These are phyloP conservation scores for Alexandromys fortis DNA, from an alignment of 2,113 vertebrate species.

Conservation along the genomic window DNA sequence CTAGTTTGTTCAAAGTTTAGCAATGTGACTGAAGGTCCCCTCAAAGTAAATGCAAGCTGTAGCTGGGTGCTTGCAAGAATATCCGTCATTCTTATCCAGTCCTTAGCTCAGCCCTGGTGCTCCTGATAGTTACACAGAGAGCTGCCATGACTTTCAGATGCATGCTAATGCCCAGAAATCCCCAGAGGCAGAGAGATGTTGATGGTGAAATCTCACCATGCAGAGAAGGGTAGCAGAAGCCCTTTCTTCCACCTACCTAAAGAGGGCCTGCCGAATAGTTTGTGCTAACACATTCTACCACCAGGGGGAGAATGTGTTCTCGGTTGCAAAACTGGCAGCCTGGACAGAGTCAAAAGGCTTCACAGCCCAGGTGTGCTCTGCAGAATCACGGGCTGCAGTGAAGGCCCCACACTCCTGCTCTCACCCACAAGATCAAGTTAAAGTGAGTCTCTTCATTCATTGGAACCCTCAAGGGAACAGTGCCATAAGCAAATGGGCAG, in stretches of 20 bases:
- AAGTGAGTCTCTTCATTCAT: background rate
- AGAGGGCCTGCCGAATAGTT: background rate
- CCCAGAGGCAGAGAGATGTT: background rate
- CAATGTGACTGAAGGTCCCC: background rate
- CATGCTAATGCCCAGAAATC: background rate
- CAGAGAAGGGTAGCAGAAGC: background rate
- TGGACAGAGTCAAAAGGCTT: background rate
- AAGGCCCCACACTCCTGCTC: background rate
- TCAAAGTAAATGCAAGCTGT: background rate
- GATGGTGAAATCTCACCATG: background rate
- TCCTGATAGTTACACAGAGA: background rate
- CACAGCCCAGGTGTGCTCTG: background rate
- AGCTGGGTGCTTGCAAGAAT: background rate
- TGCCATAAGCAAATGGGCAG: background rate
- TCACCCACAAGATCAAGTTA: background rate
- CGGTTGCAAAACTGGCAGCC: background rate
- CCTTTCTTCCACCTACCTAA: background rate
- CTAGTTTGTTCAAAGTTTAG: background rate
- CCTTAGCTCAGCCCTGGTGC: background rate
- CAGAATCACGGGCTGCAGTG: background rate
- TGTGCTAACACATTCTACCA: conserved; percentile 4
- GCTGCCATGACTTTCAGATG: background rate
- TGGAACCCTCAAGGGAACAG: background rate
- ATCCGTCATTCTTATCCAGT: background rate
- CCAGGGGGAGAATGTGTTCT: conserved; percentile 21